These are phyloP conservation scores for Eretmodus cyanostictus DNA, from an alignment of 2,113 vertebrate genomes.

Conservation along the genomic window DNA sequence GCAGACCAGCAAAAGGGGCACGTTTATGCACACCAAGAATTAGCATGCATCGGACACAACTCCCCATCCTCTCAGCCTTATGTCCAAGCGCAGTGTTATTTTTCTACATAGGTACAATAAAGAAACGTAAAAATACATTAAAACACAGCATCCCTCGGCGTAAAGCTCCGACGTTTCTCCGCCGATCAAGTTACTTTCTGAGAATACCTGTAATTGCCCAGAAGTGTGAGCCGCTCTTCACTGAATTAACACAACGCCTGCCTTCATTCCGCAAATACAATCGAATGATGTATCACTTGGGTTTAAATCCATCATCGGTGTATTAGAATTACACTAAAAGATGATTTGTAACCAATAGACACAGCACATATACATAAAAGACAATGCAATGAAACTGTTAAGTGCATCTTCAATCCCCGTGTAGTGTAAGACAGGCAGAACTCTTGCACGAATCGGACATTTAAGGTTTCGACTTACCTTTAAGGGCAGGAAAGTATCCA, in stretches of 20 bases:
- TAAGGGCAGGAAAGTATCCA: conserved; percentile 37
- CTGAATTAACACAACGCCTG: neutral
- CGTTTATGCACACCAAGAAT: conserved; percentile 2
- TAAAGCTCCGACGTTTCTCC: neutral
- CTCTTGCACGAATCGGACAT: neutral
- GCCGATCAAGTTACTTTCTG: conserved; percentile 25
- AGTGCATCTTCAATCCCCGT: neutral
- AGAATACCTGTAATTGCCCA: neutral
- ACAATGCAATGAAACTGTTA: neutral
- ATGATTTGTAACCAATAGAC: neutral
- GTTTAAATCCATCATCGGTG: neutral
- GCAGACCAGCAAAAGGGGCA: neutral
- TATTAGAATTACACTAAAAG: neutral
- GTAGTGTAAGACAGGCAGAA: neutral
- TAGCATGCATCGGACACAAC: conserved; percentile 32
- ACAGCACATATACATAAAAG: neutral
- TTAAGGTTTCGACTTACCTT: conserved; percentile 38
- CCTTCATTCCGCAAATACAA: neutral
- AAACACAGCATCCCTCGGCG: neutral
- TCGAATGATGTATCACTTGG: neutral
- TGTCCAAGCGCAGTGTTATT: neutral
- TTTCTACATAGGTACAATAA: neutral
- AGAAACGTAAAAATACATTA: neutral
- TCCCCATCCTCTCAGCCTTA: neutral
- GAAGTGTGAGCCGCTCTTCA: neutral